Conservation (phyloP, 1,140 invertebrate species). For the Aphaenogaster ashmeadi region DNA sequence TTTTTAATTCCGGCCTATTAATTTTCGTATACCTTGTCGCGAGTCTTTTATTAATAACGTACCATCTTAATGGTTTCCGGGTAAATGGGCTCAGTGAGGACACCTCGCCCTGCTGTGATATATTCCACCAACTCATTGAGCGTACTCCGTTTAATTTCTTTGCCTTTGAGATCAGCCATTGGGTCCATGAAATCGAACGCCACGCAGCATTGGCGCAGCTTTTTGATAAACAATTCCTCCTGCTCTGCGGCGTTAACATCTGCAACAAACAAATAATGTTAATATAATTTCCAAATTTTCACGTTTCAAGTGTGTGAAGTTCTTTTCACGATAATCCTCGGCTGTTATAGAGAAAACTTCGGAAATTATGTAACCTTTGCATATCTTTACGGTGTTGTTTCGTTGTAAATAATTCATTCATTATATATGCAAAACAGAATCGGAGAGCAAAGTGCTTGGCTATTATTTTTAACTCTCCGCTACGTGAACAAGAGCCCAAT, state of each 20-base stretch:
- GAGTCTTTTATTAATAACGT: slow-evolving; percentile 65
- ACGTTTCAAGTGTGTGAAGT: background rate
- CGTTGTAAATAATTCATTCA: slow-evolving; percentile 26
- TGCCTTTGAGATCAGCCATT: slow-evolving; percentile 98
- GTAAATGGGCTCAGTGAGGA: slow-evolving; percentile 98
- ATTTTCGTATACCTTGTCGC: background rate
- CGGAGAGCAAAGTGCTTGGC: background rate
- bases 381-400: background rate
- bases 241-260: slow-evolving; percentile 98
- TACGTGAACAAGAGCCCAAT: slow-evolving; percentile 34
- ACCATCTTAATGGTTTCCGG: slow-evolving; percentile 99
- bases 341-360: background rate
- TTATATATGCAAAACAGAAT: background rate
- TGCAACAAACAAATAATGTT: slow-evolving; percentile 86
- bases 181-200: slow-evolving; percentile 99
- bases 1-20: background rate
- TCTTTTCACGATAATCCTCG: background rate
- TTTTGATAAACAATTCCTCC: slow-evolving; percentile 99
- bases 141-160: slow-evolving; percentile 99
- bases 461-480: slow-evolving; percentile 49
- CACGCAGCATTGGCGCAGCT: slow-evolving; percentile 99
- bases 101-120: slow-evolving; percentile 97
- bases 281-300: slow-evolving; percentile 28
- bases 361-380: background rate
- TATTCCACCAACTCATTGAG: slow-evolving; percentile 99